Conservation (phyloP, 23 tunicate genomes). For the Halocynthia aurantium region DNA sequence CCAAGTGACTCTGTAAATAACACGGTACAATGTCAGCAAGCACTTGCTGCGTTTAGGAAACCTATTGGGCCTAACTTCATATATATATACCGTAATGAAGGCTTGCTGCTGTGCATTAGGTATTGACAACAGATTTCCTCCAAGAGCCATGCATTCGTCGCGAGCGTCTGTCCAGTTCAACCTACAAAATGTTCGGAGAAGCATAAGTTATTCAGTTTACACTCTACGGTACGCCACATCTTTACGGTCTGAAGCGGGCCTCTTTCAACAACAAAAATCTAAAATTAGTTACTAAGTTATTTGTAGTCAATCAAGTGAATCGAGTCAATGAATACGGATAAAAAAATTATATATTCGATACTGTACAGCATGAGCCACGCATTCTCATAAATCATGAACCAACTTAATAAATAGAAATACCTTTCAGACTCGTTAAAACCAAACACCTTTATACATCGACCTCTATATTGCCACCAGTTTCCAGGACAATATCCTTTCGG, state of each 20-base stretch:
- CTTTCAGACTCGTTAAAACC: slow-evolving; percentile 37
- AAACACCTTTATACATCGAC: slow-evolving; percentile 66
- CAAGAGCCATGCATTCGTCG: slow-evolving; percentile 84
- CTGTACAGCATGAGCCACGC: too few relatives aligned
- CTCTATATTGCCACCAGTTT: slow-evolving; percentile 78
- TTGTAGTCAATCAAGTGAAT: too few relatives aligned
- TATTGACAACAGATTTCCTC: slow-evolving; percentile 79
- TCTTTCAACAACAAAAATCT: too few relatives aligned
- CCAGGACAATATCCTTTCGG: slow-evolving; percentile 79
- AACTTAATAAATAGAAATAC: slow-evolving; percentile 4
- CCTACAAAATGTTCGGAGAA: slow-evolving; percentile 13
- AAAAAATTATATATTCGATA: too few relatives aligned
- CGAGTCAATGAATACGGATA: too few relatives aligned
- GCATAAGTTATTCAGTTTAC: neutral
- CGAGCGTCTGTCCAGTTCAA: slow-evolving; percentile 89
- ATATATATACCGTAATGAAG: slow-evolving; percentile 51
- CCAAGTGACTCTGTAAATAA: slow-evolving; percentile 61
- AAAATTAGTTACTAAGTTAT: too few relatives aligned
- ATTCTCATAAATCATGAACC: neutral
- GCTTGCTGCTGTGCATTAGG: slow-evolving; percentile 91
- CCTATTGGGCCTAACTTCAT: neutral
- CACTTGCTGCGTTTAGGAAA: too few relatives aligned
- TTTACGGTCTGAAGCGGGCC: too few relatives aligned
- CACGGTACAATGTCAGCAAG: too few relatives aligned
- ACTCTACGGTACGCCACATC: too few relatives aligned